Evolutionary conservation across 2,113 vertebrate genomes (phyloP).

Genomic region (Aplodontia rufa): DNA sequence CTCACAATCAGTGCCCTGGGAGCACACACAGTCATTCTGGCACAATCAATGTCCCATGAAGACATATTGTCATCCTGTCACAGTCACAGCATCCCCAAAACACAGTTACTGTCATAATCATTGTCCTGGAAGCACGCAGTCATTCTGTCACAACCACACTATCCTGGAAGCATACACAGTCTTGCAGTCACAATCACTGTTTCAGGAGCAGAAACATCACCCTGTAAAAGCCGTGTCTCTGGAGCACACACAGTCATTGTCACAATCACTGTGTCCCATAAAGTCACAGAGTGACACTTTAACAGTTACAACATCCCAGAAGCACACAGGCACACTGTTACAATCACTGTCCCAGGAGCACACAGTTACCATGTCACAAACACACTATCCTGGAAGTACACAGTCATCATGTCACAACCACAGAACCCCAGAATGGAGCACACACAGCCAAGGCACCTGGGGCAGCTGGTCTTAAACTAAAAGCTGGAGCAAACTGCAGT

Average conservation of each 20-base stretch:
- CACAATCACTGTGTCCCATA: neutral
- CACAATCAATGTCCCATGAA: neutral
- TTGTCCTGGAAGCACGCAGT: neutral
- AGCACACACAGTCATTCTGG: neutral
- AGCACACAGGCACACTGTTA: neutral
- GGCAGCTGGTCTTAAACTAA: neutral
- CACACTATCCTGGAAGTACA: neutral
- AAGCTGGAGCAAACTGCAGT: neutral
- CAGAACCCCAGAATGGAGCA: neutral
- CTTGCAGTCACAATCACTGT: neutral
- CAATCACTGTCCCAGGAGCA: neutral
- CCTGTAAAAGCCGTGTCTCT: neutral
- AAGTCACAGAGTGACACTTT: neutral
- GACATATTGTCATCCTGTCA: neutral
- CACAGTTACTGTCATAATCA: neutral
- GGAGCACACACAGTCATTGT: neutral
- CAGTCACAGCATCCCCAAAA: neutral
- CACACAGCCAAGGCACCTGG: neutral
- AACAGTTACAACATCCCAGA: neutral
- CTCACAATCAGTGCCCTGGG: neutral
- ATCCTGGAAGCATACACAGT: neutral
- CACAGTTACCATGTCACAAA: neutral
- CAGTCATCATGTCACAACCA: neutral
- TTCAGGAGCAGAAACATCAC: neutral
- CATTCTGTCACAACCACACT: neutral